phyloP scores from a whole-genome alignment of 64 coral and sea anemone genomes.

The Trachythela sp. region DNA sequence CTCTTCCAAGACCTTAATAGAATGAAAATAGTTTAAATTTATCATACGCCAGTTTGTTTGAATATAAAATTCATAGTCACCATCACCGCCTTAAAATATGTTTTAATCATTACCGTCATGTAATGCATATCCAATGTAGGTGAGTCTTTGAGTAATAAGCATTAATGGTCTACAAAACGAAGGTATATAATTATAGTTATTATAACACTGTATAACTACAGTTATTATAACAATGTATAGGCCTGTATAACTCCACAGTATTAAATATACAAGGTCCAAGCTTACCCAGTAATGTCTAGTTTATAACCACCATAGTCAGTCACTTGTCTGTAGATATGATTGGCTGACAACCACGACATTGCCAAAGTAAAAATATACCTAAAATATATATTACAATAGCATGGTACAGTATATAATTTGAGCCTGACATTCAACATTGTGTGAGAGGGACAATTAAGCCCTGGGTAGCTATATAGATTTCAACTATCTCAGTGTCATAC shows the following conservation, averaged over 20 bases:
- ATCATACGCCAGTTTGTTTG: background rate
- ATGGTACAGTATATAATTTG: too few species aligned
- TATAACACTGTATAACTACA: too few species aligned
- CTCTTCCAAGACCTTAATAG: conserved; percentile 16
- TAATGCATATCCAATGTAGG: background rate
- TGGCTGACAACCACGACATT: background rate
- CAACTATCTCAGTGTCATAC: too few species aligned
- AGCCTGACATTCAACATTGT: too few species aligned
- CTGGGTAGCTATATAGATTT: too few species aligned
- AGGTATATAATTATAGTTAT: too few species aligned
- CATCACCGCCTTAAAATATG: background rate
- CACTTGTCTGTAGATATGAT: conserved; percentile 2
- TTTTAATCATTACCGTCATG: background rate
- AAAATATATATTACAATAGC: background rate
- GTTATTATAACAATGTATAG: too few species aligned
- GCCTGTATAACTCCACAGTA: too few species aligned
- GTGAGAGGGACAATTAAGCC: too few species aligned
- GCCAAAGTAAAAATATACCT: background rate
- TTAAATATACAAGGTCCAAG: too few species aligned
- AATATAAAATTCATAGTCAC: background rate
- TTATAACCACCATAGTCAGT: conserved; percentile 11
- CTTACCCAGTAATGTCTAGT: conserved; percentile 13
- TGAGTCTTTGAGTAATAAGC: background rate
- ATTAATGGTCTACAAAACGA: background rate
- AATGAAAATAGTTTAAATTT: background rate